Conservation (phyloP, 2,888 invertebrate species). For the Pristionchus exspectatus region DNA sequence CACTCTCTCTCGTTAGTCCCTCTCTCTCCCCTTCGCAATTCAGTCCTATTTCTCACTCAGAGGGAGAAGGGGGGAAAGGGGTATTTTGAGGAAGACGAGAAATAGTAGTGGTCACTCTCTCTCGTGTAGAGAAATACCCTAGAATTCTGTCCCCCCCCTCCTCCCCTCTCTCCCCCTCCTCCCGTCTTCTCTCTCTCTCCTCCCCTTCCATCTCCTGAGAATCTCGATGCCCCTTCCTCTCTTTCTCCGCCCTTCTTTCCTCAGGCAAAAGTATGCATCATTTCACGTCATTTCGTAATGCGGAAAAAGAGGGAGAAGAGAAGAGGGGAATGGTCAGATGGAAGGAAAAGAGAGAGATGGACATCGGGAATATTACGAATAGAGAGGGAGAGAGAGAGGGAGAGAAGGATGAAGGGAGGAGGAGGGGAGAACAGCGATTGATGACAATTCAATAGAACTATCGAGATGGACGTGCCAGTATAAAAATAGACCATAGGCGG, state of each 20-base stretch:
- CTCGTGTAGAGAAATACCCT: not conserved
- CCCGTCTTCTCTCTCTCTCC: not conserved
- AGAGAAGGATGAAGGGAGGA: not conserved
- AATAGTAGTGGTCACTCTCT: slow-evolving; percentile 3
- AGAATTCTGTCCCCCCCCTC: not conserved
- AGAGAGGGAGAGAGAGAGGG: not conserved
- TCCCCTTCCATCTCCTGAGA: not conserved
- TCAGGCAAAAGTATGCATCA: slow-evolving; percentile 1
- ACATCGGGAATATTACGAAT: slow-evolving; percentile 3
- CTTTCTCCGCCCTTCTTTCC: not conserved
- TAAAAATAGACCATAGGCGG: not conserved
- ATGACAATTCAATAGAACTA: not conserved
- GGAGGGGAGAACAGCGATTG: not conserved
- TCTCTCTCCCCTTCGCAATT: not conserved
- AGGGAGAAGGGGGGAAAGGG: not conserved
- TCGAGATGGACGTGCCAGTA: not conserved
- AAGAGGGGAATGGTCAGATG: slow-evolving; percentile 4
- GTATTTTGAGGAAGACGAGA: slow-evolving; percentile 11
- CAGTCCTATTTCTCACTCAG: not conserved
- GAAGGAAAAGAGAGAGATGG: slow-evolving; percentile 10
- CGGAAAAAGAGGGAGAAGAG: slow-evolving; percentile 31
- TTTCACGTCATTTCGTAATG: not conserved
- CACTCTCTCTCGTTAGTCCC: not conserved
- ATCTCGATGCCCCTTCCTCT: not conserved
- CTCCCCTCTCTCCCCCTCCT: not conserved